Evolutionary conservation across 2,888 invertebrate species (phyloP).

Genomic region (Pelosia muscerda): DNA sequence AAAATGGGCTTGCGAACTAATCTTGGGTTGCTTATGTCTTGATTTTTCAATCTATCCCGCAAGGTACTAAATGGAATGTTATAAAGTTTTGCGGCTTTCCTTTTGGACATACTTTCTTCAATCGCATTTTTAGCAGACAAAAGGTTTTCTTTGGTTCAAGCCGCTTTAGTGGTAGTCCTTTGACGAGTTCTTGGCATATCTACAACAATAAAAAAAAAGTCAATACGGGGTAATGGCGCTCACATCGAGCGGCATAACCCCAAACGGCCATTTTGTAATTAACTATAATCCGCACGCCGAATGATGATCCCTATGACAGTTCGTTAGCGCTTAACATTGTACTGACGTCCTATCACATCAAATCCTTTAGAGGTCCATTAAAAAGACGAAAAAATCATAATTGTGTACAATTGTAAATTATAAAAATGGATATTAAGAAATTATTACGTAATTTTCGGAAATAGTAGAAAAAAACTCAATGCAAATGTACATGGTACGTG

Average conservation of each 20-base stretch:
- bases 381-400: too few relatives aligned
- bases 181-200: constrained; percentile 11
- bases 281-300: too few relatives aligned
- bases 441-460: too few relatives aligned
- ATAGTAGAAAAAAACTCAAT: too few relatives aligned
- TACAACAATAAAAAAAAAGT: neutral
- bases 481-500: too few relatives aligned
- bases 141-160: constrained; percentile 28
- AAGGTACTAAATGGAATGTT: constrained; percentile 37
- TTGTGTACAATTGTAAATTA: too few relatives aligned
- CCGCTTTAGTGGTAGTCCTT: constrained; percentile 31
- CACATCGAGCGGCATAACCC: neutral
- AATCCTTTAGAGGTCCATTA: too few relatives aligned
- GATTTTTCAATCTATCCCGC: constrained; percentile 24
- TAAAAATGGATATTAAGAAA: too few relatives aligned
- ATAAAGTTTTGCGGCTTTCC: constrained; percentile 29
- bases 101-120: constrained; percentile 10
- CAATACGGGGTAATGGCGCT: neutral
- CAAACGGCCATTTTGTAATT: neutral
- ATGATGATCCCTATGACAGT: too few relatives aligned
- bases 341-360: too few relatives aligned
- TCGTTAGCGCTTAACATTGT: too few relatives aligned
- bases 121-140: constrained; percentile 30
- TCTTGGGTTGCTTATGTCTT: constrained; percentile 34
- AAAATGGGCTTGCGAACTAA: constrained; percentile 32